phyloP scores from a whole-genome alignment of 2,888 invertebrate species.

The Rhynchonema sp. region DNA sequence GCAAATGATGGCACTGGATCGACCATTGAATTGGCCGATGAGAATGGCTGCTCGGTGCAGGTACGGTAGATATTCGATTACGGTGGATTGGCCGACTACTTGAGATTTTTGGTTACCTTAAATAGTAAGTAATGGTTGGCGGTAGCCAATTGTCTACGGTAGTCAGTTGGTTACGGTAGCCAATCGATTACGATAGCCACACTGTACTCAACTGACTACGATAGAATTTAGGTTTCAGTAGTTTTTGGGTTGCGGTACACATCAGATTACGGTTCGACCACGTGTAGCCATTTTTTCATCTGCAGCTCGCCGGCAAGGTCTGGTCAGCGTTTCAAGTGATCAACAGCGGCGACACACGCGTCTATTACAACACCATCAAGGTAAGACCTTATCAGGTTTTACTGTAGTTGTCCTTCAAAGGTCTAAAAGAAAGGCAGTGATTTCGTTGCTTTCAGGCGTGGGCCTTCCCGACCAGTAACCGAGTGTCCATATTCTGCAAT shows the following conservation, averaged over 20 bases:
- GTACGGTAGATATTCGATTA: neutral
- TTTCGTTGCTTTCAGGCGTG: too few relatives aligned
- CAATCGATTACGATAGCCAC: too few relatives aligned
- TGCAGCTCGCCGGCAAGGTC: slow-evolving; percentile 7
- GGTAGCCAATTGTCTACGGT: too few relatives aligned
- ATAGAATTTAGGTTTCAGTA: too few relatives aligned
- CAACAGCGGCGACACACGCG: neutral
- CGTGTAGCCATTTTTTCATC: neutral
- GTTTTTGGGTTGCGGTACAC: slow-evolving; percentile 1
- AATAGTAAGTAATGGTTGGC: too few relatives aligned
- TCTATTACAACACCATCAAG: neutral
- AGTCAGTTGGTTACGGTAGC: too few relatives aligned
- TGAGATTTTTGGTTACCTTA: too few relatives aligned
- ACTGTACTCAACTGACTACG: too few relatives aligned
- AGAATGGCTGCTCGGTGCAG: slow-evolving; percentile 11
- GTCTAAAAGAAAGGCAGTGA: slow-evolving; percentile 10
- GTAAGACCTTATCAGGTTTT: too few relatives aligned
- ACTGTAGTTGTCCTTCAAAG: neutral
- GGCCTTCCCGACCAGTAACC: slow-evolving; percentile 16
- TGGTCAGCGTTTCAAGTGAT: slow-evolving; percentile 13
- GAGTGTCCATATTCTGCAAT: slow-evolving; percentile 14
- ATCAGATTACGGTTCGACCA: neutral
- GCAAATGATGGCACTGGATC: slow-evolving; percentile 14
- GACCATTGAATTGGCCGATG: slow-evolving; percentile 11
- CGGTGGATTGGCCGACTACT: too few relatives aligned